phyloP scores from a whole-genome alignment of 1,140 invertebrate species.

The Cotesia vestalis region DNA sequence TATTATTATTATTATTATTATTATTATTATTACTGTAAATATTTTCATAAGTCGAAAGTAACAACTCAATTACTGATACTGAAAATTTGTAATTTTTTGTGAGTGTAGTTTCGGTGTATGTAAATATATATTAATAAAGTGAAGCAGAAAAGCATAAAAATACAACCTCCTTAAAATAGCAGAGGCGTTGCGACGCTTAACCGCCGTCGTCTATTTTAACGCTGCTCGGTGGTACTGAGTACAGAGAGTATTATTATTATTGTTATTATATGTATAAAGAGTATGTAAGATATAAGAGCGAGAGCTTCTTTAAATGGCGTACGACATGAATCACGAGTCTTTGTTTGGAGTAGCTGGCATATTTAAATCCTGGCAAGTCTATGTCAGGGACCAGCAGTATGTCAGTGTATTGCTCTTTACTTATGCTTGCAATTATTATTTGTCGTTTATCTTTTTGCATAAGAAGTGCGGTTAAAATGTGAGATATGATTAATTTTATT shows the following conservation, averaged over 20 bases:
- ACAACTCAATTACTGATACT: too few relatives aligned
- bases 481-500: too few relatives aligned
- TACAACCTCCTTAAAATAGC: conserved; percentile 43
- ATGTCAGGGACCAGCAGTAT: neutral
- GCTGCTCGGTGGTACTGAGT: conserved; percentile 16
- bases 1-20: too few relatives aligned
- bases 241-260: too few relatives aligned
- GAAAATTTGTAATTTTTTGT: too few relatives aligned
- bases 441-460: neutral
- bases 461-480: too few relatives aligned
- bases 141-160: conserved; percentile 18
- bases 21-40: too few relatives aligned
- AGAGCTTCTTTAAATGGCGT: conserved; percentile 40
- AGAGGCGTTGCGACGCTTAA: conserved; percentile 38
- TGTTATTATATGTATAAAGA: too few relatives aligned
- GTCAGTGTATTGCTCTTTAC: neutral
- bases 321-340: conserved; percentile 41
- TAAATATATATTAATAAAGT: too few relatives aligned
- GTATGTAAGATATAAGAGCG: neutral
- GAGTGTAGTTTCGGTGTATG: too few relatives aligned
- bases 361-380: conserved; percentile 1
- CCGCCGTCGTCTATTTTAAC: conserved; percentile 42
- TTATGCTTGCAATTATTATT: neutral
- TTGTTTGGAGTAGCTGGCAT: conserved; percentile 28
- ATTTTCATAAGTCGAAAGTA: too few relatives aligned